These are phyloP conservation scores for Poecilia picta DNA, from an alignment of 2,797 vertebrate species.

Conservation along the genomic window DNA sequence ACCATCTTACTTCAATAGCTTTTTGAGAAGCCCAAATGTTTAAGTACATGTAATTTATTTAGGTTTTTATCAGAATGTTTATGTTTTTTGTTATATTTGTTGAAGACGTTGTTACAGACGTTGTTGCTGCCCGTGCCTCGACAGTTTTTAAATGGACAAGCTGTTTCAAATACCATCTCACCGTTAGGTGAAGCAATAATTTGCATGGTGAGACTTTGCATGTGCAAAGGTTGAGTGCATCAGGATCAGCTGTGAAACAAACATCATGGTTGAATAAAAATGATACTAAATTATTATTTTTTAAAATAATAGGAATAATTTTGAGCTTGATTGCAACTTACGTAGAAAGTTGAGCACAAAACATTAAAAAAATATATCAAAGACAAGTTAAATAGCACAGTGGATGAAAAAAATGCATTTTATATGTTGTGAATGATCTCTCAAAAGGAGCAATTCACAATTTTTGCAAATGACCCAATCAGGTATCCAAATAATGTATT, in stretches of 20 bases:
- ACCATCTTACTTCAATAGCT: not conserved
- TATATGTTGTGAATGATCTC: not conserved
- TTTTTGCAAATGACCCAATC: not conserved
- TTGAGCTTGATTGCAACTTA: not conserved
- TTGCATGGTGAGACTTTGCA: not conserved
- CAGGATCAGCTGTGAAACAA: not conserved
- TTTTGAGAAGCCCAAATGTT: not conserved
- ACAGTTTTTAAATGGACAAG: conserved; percentile 12
- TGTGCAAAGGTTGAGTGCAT: not conserved
- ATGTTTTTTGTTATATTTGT: not conserved
- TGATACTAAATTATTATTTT: not conserved
- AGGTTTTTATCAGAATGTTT: not conserved
- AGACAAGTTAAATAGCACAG: not conserved
- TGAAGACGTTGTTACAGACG: conserved; percentile 38
- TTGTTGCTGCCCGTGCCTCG: conserved; percentile 33
- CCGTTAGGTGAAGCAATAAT: too few species aligned
- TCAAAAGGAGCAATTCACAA: not conserved
- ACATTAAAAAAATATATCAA: not conserved
- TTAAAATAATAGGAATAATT: not conserved
- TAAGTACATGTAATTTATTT: not conserved
- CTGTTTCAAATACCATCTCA: too few species aligned
- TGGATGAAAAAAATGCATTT: not conserved
- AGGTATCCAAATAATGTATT: not conserved
- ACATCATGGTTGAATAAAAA: not conserved
- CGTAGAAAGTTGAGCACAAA: not conserved